Evolutionary conservation across 2,113 vertebrate species (phyloP).

Genomic region (Xiphophorus hellerii): DNA sequence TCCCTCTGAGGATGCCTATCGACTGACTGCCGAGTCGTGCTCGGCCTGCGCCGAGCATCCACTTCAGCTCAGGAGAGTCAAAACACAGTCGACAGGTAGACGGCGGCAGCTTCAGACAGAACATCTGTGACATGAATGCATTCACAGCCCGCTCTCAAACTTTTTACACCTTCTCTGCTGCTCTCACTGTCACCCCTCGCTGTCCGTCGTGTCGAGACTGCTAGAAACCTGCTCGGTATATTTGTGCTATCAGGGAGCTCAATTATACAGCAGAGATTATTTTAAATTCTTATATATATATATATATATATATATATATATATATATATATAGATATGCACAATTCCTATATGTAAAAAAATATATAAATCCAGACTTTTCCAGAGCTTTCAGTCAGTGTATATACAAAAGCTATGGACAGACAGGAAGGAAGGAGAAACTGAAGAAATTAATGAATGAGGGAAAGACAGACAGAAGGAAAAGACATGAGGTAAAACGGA

Average conservation of each 20-base stretch:
- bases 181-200: neutral
- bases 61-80: slow-evolving; percentile 30
- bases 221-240: neutral
- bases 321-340: too few species aligned
- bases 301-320: too few species aligned
- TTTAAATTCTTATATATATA: neutral
- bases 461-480: too few species aligned
- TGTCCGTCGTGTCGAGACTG: neutral
- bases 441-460: neutral
- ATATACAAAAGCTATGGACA: too few species aligned
- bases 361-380: too few species aligned
- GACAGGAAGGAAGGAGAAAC: neutral
- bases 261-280: neutral
- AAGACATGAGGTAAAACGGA: too few species aligned
- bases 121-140: slow-evolving; percentile 31
- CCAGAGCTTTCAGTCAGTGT: neutral
- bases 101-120: neutral
- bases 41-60: slow-evolving; percentile 9
- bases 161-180: neutral
- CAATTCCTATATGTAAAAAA: too few species aligned
- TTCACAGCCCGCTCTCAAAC: neutral
- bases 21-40: slow-evolving; percentile 28
- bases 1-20: slow-evolving; percentile 30
- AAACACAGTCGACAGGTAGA: slow-evolving; percentile 29
- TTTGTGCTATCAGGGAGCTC: neutral